Base-by-base conservation (phyloP, 2,888 invertebrate genomes). In the Zygaena filipendulae region DNA sequence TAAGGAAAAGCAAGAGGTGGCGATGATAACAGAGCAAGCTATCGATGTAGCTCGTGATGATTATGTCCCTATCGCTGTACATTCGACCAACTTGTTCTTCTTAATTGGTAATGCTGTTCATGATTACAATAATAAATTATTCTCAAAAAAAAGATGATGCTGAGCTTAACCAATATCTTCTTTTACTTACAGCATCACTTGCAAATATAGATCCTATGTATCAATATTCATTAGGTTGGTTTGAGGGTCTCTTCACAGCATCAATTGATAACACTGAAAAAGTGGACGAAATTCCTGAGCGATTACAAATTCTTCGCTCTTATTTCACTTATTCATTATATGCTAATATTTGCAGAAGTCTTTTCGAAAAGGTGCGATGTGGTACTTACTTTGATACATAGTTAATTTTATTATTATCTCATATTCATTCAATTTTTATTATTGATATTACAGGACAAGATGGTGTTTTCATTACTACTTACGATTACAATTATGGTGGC, bases 121-220 rank as follows among this genome's bases (percentile, higher is more conserved):
- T 16, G 16, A 16, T 4, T 16, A n/a, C n/a, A n/a, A n/a, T 13
- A 23, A 9, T 11, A 12, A 19, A 26, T 13, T 25, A 27, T 16
- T 21, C n/a, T 19, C 21, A 27, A 22, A 21, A 22, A 16, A 26
- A 12, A 23, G 8, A 31, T 16, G n/a, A n/a, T n/a, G n/a, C n/a
- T n/a, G n/a, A n/a, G n/a, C n/a, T n/a, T n/a, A n/a, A n/a, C n/a
- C n/a, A n/a, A n/a, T n/a, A n/a, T n/a, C n/a, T n/a, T n/a, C n/a
- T n/a, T n/a, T n/a, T n/a, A n/a, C n/a, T n/a, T n/a, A n/a, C 54
- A 90, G 91, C 87, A 33, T 91, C 94, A 33, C 69, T 97, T 51
- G 90, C 94, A 4, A 88, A 91, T 51, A 93, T 97, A 42, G 96
- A 97, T 71, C 95, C 96, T 2, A 97, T 97, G 97, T 97, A 97